These are phyloP conservation scores for Lacanobia wlatinum DNA, from an alignment of 2,888 invertebrate species.

Conservation along the genomic window DNA sequence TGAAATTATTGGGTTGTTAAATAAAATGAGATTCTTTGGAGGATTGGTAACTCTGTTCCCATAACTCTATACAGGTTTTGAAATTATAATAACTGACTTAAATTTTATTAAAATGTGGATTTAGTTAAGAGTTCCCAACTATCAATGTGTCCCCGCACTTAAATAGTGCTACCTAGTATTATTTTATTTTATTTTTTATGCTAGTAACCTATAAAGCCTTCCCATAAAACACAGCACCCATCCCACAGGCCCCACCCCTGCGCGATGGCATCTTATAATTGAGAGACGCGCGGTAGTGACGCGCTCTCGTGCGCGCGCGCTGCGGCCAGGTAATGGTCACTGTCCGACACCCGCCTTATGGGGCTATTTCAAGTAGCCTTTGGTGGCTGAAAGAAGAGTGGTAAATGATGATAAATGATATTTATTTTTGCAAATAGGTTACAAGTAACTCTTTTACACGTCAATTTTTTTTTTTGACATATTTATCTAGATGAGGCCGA, in stretches of 20 bases:
- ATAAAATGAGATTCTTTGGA: constrained; percentile 15
- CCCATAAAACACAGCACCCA: constrained; percentile 2
- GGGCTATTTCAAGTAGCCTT: constrained; percentile 1
- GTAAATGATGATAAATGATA: not conserved
- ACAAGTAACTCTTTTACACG: too few relatives aligned
- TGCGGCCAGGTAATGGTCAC: constrained; percentile 23
- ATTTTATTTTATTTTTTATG: not conserved
- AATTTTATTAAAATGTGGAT: not conserved
- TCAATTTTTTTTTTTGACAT: too few relatives aligned
- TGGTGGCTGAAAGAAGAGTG: not conserved
- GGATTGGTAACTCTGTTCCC: constrained; percentile 5
- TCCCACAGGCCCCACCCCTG: constrained; percentile 29
- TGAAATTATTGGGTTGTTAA: constrained; percentile 13
- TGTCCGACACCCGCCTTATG: constrained; percentile 19
- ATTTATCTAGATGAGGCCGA: too few relatives aligned
- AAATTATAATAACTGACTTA: not conserved
- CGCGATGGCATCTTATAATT: constrained; percentile 55
- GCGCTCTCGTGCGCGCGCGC: constrained; percentile 42
- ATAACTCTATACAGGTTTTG: not conserved
- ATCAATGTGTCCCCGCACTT: not conserved
- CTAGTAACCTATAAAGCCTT: not conserved
- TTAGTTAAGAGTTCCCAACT: not conserved
- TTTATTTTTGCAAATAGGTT: too few relatives aligned
- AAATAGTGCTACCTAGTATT: not conserved
- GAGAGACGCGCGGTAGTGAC: constrained; percentile 50